Percentiles rank a stretch among this genome's conserved stretches.
Evolutionary conservation across 2,888 invertebrate genomes (phyloP).

Genomic region (Paralinhomoeus sp.): DNA sequence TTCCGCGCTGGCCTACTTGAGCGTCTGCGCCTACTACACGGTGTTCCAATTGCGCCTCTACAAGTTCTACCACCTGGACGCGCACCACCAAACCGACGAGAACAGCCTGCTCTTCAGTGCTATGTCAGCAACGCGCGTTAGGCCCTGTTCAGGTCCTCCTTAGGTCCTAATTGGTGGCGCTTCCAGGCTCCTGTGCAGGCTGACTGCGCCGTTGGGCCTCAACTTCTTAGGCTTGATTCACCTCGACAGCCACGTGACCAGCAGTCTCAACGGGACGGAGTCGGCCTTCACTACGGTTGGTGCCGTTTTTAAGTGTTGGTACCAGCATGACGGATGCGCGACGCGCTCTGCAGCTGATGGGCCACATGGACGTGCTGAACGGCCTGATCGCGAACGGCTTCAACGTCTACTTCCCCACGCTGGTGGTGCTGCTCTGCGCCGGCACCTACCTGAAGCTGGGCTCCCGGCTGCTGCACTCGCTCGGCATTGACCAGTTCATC

Average conservation of each 20-base stretch:
- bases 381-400: conserved; percentile 88
- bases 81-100: conserved; percentile 92
- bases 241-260: conserved; percentile 51
- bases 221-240: conserved; percentile 92
- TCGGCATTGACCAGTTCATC: conserved; percentile 91
- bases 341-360: conserved; percentile 48
- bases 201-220: conserved; percentile 91
- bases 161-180: not conserved
- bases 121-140: conserved; percentile 39
- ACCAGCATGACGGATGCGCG: not conserved
- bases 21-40: conserved; percentile 91
- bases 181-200: conserved; percentile 43
- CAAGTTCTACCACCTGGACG: conserved; percentile 85
- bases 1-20: conserved; percentile 83
- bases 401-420: conserved; percentile 95
- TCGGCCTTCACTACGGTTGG: conserved; percentile 66
- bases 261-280: conserved; percentile 30
- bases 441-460: conserved; percentile 52
- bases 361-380: conserved; percentile 83
- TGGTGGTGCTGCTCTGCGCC: conserved; percentile 68
- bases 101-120: conserved; percentile 95
- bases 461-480: conserved; percentile 57
- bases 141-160: not conserved
- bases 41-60: conserved; percentile 82
- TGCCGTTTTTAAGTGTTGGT: not conserved